A percentile compares a stretch with the other conserved stretches of the same genome.
These are phyloP conservation scores for Lacanobia oleracea DNA, from an alignment of 2,888 invertebrate species.

Conservation along the genomic window DNA sequence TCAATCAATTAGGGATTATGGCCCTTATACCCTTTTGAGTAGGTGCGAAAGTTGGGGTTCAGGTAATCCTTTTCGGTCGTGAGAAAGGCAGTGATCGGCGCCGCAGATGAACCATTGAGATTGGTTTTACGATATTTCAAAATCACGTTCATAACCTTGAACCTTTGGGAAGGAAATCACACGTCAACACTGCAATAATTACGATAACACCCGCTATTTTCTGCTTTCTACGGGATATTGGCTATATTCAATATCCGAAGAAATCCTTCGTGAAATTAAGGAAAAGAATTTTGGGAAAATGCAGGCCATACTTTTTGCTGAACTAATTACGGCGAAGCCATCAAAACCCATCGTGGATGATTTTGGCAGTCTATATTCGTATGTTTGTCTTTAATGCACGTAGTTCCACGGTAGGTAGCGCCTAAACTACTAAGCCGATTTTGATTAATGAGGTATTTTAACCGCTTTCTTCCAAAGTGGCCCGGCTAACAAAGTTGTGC, in stretches of 20 bases:
- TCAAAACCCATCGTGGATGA: too few relatives aligned
- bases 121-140: slow-evolving; percentile 88
- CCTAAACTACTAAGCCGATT: too few relatives aligned
- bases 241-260: slow-evolving; percentile 9
- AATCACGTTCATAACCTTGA: slow-evolving; percentile 88
- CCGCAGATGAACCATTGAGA: slow-evolving; percentile 82
- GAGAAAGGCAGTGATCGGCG: slow-evolving; percentile 83
- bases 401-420: too few relatives aligned
- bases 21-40: slow-evolving; percentile 64
- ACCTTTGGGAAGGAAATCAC: slow-evolving; percentile 84
- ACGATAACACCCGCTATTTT: slow-evolving; percentile 55
- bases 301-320: too few relatives aligned
- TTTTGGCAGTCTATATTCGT: too few relatives aligned
- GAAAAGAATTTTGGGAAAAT: background rate
- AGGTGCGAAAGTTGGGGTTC: slow-evolving; percentile 58
- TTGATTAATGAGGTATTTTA: too few relatives aligned
- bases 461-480: too few relatives aligned
- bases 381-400: too few relatives aligned
- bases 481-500: too few relatives aligned
- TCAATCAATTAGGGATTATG: slow-evolving; percentile 66
- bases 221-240: slow-evolving; percentile 39
- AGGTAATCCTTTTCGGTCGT: slow-evolving; percentile 73
- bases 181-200: slow-evolving; percentile 75
- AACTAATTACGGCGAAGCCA: too few relatives aligned
- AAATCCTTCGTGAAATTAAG: background rate